Evolutionary conservation across 1,140 invertebrate species (phyloP), one percentile per base, ranked within the genome.

Genomic region (Hylaeus anthracinus): DNA sequence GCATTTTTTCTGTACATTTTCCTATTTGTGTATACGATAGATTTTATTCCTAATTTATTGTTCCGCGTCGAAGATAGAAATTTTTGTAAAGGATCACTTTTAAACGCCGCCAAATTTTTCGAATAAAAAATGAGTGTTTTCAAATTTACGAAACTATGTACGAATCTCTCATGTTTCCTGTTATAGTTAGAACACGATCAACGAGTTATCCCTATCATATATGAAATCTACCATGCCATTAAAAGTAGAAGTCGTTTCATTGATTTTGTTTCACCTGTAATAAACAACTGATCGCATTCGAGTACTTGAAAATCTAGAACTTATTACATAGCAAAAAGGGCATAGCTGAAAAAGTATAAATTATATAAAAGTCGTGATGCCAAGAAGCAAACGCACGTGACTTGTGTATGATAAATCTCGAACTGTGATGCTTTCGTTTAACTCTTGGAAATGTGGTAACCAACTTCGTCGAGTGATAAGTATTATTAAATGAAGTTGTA

Each of bases 11-110:
- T 26, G 26, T 26, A 26, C 26, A 26, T 26, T 26, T 26, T 26
- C 26, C 26, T 26, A 26, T 26, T 26, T 26, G 26, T 26, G 26
- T 26, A 26, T 26, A 26, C 26, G 26, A 84, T 78, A 70, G 83
- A 84, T 61, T 60, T 64, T 53, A 41, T 51, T 37, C 26, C n/a
- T 39, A 77, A 26, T 10, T 45, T 15, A n/a, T 77, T 77, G 26
- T 71, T 26, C 65, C 66, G 39, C 73, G n/a, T n/a, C 48, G 63
- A 70, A n/a, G 53, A 58, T 26, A 41, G 53, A 63, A 67, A 5
- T 64, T 72, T 60, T 41, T 6, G 8, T 39, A 41, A 53, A 66
- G 26, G 3, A 10, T 60, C 1, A 67, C n/a, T 51, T 51, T 10
- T 37, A 64, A 64, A 45, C 63, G 74, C 14, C 4, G 37, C 1